Percentiles rank a stretch among this genome's conserved stretches.
These are phyloP conservation scores for Belonocnema kinseyi DNA, from an alignment of 1,140 invertebrate species.

Conservation along the genomic window DNA sequence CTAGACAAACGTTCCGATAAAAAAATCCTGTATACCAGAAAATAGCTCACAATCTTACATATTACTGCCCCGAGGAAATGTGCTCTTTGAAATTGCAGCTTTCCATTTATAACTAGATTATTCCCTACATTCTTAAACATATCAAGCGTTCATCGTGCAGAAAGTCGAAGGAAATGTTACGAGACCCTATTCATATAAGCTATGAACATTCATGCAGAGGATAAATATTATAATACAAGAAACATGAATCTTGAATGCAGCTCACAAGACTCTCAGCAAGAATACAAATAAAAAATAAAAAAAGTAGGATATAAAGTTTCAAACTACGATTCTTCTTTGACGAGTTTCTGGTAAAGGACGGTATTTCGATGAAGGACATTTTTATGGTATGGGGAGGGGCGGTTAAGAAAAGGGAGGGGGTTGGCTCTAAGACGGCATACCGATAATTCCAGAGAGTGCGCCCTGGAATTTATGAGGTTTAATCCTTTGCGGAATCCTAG, in stretches of 20 bases:
- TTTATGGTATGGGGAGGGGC: not conserved
- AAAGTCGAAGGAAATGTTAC: conserved; percentile 17
- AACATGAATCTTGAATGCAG: conserved; percentile 22
- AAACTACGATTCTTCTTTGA: too few relatives aligned
- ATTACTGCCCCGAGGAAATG: not conserved
- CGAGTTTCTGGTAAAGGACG: conserved; percentile 9
- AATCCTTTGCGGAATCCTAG: conserved; percentile 63
- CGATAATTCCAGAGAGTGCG: conserved; percentile 63
- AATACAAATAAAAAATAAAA: conserved; percentile 9
- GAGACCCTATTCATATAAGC: not conserved
- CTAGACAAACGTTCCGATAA: too few relatives aligned
- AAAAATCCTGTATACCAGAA: too few relatives aligned
- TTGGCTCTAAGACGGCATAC: conserved; percentile 60
- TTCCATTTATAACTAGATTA: conserved; percentile 6
- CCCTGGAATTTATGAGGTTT: conserved; percentile 66
- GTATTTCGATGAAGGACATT: not conserved
- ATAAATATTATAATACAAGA: conserved; percentile 15
- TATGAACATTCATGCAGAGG: conserved; percentile 23
- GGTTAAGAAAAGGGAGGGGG: conserved; percentile 32
- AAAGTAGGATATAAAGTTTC: too few relatives aligned
- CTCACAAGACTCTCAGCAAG: not conserved
- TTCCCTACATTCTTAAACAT: not conserved
- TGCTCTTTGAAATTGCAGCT: not conserved
- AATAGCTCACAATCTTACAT: not conserved
- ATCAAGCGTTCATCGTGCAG: conserved; percentile 7